Evolutionary conservation across 2,113 vertebrate genomes (phyloP).

Genomic region (Podarcis cretensis): DNA sequence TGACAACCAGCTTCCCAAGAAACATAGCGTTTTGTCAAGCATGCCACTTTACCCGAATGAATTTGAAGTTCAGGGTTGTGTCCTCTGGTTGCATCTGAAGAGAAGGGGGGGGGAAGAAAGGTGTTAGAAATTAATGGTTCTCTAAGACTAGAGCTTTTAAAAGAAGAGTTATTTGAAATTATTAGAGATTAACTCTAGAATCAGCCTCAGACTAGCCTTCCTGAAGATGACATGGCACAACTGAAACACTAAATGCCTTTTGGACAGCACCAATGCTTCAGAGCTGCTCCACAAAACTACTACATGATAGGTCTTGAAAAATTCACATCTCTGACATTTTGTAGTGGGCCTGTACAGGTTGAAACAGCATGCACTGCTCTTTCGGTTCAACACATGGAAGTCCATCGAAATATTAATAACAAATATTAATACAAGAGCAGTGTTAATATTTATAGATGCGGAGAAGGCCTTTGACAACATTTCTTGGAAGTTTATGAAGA

Average conservation of each 20-base stretch:
- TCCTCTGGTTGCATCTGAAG: conserved; percentile 81
- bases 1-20: background rate
- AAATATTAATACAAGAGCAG: too few species aligned
- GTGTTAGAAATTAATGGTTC: background rate
- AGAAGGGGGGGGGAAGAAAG: conserved; percentile 8
- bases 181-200: background rate
- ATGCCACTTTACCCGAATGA: conserved; percentile 85
- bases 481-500: too few species aligned
- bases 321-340: background rate
- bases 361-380: background rate
- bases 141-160: background rate
- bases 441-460: too few species aligned
- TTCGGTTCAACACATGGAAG: background rate
- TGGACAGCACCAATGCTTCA: background rate
- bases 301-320: background rate
- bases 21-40: background rate
- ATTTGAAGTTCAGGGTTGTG: conserved; percentile 75
- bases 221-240: background rate
- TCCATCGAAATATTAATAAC: background rate
- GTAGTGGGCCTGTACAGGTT: background rate
- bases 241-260: conserved; percentile 7
- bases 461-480: too few species aligned
- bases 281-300: background rate
- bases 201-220: background rate
- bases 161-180: too few species aligned